phyloP scores from a whole-genome alignment of 2,888 invertebrate species.

The Drosophila monieri region DNA sequence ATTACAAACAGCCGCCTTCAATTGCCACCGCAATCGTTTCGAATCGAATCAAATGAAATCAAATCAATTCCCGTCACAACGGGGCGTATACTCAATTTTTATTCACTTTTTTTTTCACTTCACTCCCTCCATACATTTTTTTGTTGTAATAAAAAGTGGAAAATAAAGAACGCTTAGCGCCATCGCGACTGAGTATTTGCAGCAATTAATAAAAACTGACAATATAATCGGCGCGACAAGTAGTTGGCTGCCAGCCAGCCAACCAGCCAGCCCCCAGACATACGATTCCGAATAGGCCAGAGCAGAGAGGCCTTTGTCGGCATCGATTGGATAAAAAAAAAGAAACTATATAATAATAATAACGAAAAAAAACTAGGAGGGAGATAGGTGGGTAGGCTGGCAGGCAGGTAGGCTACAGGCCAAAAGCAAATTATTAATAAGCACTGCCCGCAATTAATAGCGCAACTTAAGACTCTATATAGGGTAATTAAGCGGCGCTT shows the following conservation, averaged over 20 bases:
- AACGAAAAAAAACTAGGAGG: neutral
- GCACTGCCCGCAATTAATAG: conserved; percentile 80
- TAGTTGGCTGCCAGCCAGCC: conserved; percentile 75
- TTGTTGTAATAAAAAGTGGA: neutral
- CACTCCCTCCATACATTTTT: neutral
- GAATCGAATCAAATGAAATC: conserved; percentile 45
- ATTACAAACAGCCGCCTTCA: conserved; percentile 24
- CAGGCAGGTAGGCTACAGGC: conserved; percentile 25
- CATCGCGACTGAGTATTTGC: conserved; percentile 67
- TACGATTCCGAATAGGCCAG: conserved; percentile 12
- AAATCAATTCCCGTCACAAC: conserved; percentile 72
- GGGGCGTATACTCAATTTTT: conserved; percentile 73
- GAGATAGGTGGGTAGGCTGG: neutral
- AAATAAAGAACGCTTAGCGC: conserved; percentile 63
- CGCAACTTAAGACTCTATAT: conserved; percentile 80
- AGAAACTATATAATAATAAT: conserved; percentile 17
- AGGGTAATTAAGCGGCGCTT: conserved; percentile 80
- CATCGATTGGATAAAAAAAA: conserved; percentile 50
- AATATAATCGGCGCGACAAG: conserved; percentile 82
- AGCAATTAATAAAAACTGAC: conserved; percentile 83
- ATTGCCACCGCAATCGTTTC: conserved; percentile 50
- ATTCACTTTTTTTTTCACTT: neutral
- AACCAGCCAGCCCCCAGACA: conserved; percentile 63
- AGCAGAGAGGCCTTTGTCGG: conserved; percentile 70
- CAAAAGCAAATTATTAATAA: conserved; percentile 75